These are phyloP conservation scores for Patella caerulea DNA, from an alignment of 2,888 invertebrate genomes.

Conservation along the genomic window DNA sequence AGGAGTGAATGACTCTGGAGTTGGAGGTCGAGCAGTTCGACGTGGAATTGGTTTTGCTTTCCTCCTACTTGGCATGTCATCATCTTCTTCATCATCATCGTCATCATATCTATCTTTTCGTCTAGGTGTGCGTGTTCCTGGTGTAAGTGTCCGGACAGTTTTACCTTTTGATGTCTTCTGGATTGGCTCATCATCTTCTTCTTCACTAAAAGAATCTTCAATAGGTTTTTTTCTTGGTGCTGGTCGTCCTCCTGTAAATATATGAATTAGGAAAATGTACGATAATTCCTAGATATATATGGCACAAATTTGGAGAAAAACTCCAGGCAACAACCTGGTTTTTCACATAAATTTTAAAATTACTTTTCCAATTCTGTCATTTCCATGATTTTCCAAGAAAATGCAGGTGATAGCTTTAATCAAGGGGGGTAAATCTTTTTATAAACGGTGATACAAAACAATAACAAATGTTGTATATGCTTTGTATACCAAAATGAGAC, in stretches of 20 bases:
- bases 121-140: background rate
- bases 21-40: constrained; percentile 18
- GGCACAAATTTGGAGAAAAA: no score
- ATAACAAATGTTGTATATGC: no score
- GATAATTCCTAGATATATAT: background rate
- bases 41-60: constrained; percentile 16
- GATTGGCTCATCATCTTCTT: constrained; percentile 24
- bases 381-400: no score
- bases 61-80: constrained; percentile 10
- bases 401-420: no score
- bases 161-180: constrained; percentile 11
- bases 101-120: background rate
- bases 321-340: no score
- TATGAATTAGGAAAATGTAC: background rate
- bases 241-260: background rate
- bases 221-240: constrained; percentile 1
- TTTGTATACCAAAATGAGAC: no score
- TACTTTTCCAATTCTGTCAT: no score
- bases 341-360: no score
- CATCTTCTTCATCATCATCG: constrained; percentile 35
- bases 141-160: background rate
- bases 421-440: no score
- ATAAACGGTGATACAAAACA: no score
- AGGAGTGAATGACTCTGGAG: constrained; percentile 12
- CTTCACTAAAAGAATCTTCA: constrained; percentile 12